Evolutionary conservation across 2,797 vertebrate genomes (phyloP).

Genomic region (Xerus rutilus): DNA sequence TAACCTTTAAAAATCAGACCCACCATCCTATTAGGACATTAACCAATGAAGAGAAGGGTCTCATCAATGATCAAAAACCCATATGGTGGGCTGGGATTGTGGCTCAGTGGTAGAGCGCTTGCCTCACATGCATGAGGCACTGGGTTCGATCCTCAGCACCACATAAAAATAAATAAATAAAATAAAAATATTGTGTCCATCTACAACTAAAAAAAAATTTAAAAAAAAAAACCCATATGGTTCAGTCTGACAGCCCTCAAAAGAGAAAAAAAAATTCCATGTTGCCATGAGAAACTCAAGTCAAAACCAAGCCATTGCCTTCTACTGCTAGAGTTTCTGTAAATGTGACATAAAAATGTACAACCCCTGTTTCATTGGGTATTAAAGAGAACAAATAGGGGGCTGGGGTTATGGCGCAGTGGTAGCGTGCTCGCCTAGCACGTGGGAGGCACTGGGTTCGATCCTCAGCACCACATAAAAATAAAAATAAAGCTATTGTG

Average conservation of each 20-base stretch:
- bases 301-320: slow-evolving; percentile 18
- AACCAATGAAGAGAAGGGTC: slow-evolving; percentile 20
- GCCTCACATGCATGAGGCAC: too few species aligned
- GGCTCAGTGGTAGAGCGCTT: too few species aligned
- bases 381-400: slow-evolving; percentile 27
- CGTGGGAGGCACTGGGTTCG: too few species aligned
- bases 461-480: too few species aligned
- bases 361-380: not conserved
- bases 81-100: too few species aligned
- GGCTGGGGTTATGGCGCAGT: too few species aligned
- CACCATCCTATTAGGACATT: not conserved
- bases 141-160: too few species aligned
- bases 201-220: too few species aligned
- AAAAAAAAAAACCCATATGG: slow-evolving; percentile 14
- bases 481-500: too few species aligned
- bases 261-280: not conserved
- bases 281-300: slow-evolving; percentile 6
- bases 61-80: slow-evolving; percentile 30
- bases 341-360: slow-evolving; percentile 16
- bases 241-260: not conserved
- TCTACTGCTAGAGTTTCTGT: not conserved
- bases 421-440: too few species aligned
- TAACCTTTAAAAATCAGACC: slow-evolving; percentile 45
- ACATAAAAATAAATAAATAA: too few species aligned
- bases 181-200: too few species aligned